Conservation (phyloP, 1,140 invertebrate species). For the Rhopalosiphum maidis region DNA sequence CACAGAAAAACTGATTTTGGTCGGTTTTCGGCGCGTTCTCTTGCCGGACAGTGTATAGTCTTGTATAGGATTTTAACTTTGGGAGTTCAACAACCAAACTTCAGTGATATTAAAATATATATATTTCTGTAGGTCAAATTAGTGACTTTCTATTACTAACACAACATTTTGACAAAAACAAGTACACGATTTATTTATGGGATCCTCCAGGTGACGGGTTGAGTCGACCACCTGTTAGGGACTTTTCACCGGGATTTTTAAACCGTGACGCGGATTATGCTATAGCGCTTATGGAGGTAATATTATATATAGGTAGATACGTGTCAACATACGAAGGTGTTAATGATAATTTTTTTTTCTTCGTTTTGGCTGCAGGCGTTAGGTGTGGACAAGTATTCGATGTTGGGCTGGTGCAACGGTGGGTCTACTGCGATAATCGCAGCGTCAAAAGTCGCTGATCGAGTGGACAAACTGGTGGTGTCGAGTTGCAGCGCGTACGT, state of each 20-base stretch:
- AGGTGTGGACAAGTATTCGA: constrained; percentile 73
- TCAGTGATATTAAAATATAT: constrained; percentile 60
- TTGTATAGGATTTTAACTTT: background rate
- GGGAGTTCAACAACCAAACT: background rate
- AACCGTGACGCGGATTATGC: constrained; percentile 77
- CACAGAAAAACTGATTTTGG: too few species aligned
- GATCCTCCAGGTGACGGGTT: constrained; percentile 88
- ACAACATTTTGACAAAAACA: constrained; percentile 70
- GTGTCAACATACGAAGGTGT: too few species aligned
- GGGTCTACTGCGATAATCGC: constrained; percentile 80
- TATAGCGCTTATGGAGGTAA: constrained; percentile 75
- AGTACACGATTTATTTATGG: constrained; percentile 82
- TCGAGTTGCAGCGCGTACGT: constrained; percentile 82
- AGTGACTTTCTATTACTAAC: constrained; percentile 81
- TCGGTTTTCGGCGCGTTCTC: too few species aligned
- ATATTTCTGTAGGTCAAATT: constrained; percentile 64
- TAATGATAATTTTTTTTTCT: constrained; percentile 20
- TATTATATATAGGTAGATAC: too few species aligned
- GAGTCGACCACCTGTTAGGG: constrained; percentile 77
- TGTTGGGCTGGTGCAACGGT: constrained; percentile 90
- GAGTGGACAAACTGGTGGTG: constrained; percentile 76
- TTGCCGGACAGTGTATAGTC: too few species aligned
- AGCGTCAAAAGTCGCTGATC: constrained; percentile 72
- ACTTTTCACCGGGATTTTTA: constrained; percentile 76
- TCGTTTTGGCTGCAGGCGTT: constrained; percentile 64